These are phyloP conservation scores for Melierax canorus DNA, from an alignment of 2,113 vertebrate species.

Conservation along the genomic window DNA sequence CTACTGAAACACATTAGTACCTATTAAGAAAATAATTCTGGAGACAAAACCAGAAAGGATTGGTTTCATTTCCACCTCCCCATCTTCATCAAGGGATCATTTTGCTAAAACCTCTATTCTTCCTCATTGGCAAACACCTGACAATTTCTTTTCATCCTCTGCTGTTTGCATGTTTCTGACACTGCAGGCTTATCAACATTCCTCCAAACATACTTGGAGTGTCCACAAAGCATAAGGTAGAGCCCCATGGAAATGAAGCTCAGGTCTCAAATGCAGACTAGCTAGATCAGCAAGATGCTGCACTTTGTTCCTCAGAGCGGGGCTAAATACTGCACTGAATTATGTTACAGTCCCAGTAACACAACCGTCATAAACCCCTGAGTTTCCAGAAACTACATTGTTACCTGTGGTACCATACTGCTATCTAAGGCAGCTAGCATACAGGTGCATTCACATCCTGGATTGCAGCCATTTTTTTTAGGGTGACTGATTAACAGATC, in stretches of 20 bases:
- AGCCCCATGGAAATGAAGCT: neutral
- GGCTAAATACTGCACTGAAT: neutral
- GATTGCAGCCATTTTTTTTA: neutral
- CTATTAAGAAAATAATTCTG: neutral
- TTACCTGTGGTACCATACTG: neutral
- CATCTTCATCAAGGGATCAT: neutral
- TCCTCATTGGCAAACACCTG: neutral
- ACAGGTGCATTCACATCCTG: neutral
- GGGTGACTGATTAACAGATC: neutral
- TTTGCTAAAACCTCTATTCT: neutral
- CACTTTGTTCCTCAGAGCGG: neutral
- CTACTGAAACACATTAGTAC: neutral
- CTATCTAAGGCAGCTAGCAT: neutral
- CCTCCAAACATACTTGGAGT: neutral
- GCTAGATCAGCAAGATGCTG: neutral
- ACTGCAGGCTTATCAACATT: neutral
- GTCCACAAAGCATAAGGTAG: neutral
- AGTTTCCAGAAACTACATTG: neutral
- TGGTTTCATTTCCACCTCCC: neutral
- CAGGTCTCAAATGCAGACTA: neutral
- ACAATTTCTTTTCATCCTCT: neutral
- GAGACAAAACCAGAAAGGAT: neutral
- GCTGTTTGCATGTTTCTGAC: neutral
- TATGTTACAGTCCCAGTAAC: neutral
- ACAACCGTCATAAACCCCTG: neutral